phyloP scores from a whole-genome alignment of 2,888 invertebrate species.

The Meiosimyza platycephala region DNA sequence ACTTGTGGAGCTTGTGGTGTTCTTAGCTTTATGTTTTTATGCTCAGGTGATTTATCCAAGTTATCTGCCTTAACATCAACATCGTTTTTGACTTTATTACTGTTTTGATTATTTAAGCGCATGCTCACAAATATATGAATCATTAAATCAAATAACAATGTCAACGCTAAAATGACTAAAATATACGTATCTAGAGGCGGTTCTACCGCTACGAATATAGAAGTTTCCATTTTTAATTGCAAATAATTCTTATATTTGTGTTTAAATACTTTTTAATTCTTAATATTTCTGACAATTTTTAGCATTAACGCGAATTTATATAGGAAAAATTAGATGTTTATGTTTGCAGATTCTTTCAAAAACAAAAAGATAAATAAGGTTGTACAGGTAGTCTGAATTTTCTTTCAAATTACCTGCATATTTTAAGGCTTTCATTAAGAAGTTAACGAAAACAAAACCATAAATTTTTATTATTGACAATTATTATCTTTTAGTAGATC shows the following conservation, averaged over 20 bases:
- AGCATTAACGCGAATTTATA: not conserved
- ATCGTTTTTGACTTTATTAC: not conserved
- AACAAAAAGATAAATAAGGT: too few species aligned
- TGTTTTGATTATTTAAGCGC: not conserved
- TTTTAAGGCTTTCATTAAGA: too few species aligned
- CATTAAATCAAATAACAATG: conserved; percentile 6
- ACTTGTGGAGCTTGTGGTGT: not conserved
- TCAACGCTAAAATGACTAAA: not conserved
- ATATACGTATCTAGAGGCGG: not conserved
- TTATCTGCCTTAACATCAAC: not conserved
- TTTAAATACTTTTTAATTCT: not conserved
- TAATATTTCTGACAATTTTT: not conserved
- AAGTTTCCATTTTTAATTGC: not conserved
- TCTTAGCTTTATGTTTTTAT: not conserved
- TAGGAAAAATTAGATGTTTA: too few species aligned
- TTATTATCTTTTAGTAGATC: too few species aligned
- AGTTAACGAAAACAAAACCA: too few species aligned
- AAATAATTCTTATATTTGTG: not conserved
- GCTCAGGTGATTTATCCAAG: not conserved
- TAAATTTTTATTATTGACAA: too few species aligned
- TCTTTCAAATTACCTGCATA: too few species aligned
- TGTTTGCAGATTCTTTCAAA: too few species aligned
- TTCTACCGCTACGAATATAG: not conserved
- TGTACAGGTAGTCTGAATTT: too few species aligned
- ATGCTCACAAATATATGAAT: not conserved